Conservation (phyloP, 2,888 invertebrate genomes). For the Pyrgus malvae region DNA sequence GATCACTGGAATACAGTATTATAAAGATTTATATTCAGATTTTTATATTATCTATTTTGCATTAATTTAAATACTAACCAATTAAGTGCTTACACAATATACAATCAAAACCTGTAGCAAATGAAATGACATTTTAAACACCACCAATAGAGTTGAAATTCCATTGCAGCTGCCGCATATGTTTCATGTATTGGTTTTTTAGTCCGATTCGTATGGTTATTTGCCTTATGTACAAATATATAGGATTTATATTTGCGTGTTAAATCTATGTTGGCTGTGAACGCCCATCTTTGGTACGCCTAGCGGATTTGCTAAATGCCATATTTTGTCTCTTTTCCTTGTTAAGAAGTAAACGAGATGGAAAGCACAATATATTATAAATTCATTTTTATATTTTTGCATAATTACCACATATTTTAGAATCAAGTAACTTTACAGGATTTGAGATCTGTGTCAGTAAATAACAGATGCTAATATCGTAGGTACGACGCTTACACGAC, state of each 20-base stretch:
- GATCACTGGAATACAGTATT: neutral
- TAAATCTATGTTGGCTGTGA: neutral
- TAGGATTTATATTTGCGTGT: neutral
- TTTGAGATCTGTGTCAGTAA: neutral
- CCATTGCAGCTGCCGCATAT: neutral
- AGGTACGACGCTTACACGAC: neutral
- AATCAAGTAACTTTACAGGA: neutral
- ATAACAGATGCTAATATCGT: neutral
- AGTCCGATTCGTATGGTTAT: neutral
- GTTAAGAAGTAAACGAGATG: neutral
- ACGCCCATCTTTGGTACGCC: constrained; percentile 6
- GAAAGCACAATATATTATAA: neutral
- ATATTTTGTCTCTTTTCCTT: neutral
- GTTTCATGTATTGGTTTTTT: neutral
- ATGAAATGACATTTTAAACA: neutral
- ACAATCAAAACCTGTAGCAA: neutral
- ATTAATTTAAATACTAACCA: constrained; percentile 6
- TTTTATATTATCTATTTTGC: neutral
- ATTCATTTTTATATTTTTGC: neutral
- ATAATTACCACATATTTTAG: neutral
- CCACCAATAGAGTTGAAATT: neutral
- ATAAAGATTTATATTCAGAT: neutral
- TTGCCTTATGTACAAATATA: neutral
- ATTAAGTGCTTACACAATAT: neutral
- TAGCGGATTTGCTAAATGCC: neutral